Percentiles rank a stretch among this genome's conserved stretches.
Evolutionary conservation across 2,113 vertebrate species (phyloP).

Genomic region (Centrocercus urophasianus): DNA sequence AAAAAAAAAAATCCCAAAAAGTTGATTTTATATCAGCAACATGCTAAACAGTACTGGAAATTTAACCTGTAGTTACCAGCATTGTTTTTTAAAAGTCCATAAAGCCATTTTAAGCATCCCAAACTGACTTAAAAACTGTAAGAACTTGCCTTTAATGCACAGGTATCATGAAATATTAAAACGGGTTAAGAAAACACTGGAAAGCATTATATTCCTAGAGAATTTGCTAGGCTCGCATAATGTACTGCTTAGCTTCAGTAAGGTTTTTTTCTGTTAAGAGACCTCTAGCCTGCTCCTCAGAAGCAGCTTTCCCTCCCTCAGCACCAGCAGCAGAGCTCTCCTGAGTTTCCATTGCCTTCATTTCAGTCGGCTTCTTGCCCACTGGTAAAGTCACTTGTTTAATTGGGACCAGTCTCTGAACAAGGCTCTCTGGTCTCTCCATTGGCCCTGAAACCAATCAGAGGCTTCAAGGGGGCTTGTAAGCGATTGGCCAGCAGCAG

Average conservation of each 20-base stretch:
- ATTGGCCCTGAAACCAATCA: background rate
- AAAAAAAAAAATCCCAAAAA: background rate
- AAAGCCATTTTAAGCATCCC: slow-evolving; percentile 31
- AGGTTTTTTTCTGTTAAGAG: background rate
- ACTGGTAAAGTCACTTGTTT: background rate
- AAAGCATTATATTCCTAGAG: slow-evolving; percentile 47
- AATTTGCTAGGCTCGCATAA: slow-evolving; percentile 43
- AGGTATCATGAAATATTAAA: slow-evolving; percentile 66
- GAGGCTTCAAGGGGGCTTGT: background rate
- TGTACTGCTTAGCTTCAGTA: background rate
- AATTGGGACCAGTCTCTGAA: background rate
- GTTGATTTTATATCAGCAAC: background rate
- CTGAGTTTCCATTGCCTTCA: background rate
- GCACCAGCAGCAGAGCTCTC: background rate
- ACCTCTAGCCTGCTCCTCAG: background rate
- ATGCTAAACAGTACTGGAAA: background rate
- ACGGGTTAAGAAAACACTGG: background rate
- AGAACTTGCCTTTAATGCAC: slow-evolving; percentile 31
- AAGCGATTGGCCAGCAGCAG: background rate
- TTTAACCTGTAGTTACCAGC: background rate
- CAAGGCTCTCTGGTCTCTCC: background rate
- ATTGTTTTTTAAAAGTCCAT: background rate
- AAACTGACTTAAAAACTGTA: slow-evolving; percentile 35
- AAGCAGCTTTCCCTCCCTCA: background rate
- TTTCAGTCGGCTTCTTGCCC: background rate